Evolutionary conservation across 2,113 vertebrate genomes (phyloP).

Genomic region (Maccullochella peelii): DNA sequence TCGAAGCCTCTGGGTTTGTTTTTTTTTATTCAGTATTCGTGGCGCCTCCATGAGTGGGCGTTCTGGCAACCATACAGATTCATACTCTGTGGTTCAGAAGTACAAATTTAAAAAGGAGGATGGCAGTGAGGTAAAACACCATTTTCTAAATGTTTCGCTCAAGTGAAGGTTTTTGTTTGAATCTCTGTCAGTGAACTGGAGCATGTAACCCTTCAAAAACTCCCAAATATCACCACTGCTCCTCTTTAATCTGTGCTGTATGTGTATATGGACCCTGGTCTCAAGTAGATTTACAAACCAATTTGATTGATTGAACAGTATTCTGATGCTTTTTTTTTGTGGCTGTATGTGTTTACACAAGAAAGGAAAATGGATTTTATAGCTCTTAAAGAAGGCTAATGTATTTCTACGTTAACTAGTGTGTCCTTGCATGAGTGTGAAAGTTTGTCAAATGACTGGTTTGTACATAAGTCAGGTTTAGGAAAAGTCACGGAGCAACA

Average conservation of each 20-base stretch:
- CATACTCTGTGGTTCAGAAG: constrained; percentile 10
- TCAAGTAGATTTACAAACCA: background rate
- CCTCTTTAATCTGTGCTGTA: background rate
- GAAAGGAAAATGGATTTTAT: background rate
- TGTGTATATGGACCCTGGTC: no score
- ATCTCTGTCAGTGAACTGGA: background rate
- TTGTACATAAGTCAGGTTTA: background rate
- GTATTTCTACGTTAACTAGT: background rate
- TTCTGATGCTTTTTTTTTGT: constrained; percentile 6
- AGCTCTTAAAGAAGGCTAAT: background rate
- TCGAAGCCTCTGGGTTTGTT: background rate
- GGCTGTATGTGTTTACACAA: background rate
- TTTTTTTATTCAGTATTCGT: background rate
- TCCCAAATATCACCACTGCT: background rate
- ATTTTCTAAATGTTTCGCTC: constrained; percentile 21
- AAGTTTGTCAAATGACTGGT: background rate
- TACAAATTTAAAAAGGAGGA: background rate
- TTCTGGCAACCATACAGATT: background rate
- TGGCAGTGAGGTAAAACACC: background rate
- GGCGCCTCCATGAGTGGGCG: background rate
- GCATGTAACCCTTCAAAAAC: background rate
- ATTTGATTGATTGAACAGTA: background rate
- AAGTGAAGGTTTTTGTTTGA: background rate
- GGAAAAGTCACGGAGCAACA: background rate
- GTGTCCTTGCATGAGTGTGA: constrained; percentile 9